phyloP scores from a whole-genome alignment of 2,797 vertebrate species.

The Tolypeutes matacus region DNA sequence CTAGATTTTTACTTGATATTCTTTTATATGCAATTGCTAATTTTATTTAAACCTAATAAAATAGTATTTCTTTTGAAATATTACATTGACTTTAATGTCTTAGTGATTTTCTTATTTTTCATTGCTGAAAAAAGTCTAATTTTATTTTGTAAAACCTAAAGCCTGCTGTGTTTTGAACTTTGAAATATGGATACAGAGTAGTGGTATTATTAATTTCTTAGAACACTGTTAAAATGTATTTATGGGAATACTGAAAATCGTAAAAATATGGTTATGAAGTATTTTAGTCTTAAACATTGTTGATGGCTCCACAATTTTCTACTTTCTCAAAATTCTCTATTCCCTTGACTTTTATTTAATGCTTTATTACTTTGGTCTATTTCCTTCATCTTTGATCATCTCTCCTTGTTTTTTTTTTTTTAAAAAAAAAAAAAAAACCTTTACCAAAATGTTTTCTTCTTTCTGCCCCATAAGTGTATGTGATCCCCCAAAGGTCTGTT shows the following conservation, averaged over 20 bases:
- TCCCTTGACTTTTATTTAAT: constrained; percentile 78
- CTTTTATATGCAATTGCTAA: constrained; percentile 23
- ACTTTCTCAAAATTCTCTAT: constrained; percentile 79
- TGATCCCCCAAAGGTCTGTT: constrained; percentile 58
- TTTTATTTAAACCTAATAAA: constrained; percentile 69
- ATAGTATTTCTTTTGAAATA: constrained; percentile 65
- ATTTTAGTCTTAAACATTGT: constrained; percentile 75
- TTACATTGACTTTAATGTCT: constrained; percentile 66
- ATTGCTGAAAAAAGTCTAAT: constrained; percentile 65
- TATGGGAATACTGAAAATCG: constrained; percentile 64
- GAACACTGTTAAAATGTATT: constrained; percentile 65
- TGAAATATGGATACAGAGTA: constrained; percentile 46
- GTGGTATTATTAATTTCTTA: constrained; percentile 60
- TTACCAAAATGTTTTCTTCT: constrained; percentile 74
- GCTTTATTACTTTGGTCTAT: constrained; percentile 62
- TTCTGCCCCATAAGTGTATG: constrained; percentile 79
- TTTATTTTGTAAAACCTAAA: constrained; percentile 76
- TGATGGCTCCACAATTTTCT: constrained; percentile 68
- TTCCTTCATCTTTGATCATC: constrained; percentile 70
- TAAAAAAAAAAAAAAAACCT: constrained; percentile 56
- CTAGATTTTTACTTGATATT: constrained; percentile 60
- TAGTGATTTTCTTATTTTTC: constrained; percentile 69
- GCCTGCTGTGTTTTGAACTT: constrained; percentile 73
- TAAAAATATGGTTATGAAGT: constrained; percentile 67
- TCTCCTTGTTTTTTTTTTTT: not conserved